A percentile compares a stretch with the other conserved stretches of the same genome.
Evolutionary conservation across 2,113 vertebrate genomes (phyloP).

Genomic region (Neolamprologus longior): DNA sequence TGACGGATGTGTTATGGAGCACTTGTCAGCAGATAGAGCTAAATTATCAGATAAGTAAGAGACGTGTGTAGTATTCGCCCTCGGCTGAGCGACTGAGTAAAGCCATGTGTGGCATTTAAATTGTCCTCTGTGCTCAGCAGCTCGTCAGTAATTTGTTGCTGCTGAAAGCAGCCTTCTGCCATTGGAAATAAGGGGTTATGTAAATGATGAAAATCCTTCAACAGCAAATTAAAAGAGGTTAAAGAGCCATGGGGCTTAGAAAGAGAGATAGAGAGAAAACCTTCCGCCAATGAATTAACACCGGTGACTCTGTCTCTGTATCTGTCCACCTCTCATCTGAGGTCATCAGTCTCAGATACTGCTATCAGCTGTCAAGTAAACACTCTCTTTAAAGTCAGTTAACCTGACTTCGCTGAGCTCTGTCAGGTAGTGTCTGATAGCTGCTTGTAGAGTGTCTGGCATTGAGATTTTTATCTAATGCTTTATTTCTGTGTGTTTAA

Average conservation of each 20-base stretch:
- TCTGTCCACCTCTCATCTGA: neutral
- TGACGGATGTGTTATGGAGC: neutral
- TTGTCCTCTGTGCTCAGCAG: neutral
- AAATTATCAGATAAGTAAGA: neutral
- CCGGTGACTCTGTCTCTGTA: neutral
- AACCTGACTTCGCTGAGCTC: neutral
- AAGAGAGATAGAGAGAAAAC: neutral
- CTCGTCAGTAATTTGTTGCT: neutral
- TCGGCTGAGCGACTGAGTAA: neutral
- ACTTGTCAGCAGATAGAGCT: neutral
- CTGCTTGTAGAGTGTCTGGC: neutral
- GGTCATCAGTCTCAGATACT: neutral
- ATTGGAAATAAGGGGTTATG: neutral
- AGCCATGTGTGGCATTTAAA: neutral
- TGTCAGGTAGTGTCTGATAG: neutral
- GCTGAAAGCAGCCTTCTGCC: neutral
- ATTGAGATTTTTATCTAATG: neutral
- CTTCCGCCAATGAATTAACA: neutral
- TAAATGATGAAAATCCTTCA: neutral
- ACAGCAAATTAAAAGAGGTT: neutral
- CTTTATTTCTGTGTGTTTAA: neutral
- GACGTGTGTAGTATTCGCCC: neutral
- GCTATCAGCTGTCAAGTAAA: conserved; percentile 17
- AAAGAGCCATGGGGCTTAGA: neutral
- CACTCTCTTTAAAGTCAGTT: neutral